Base-by-base conservation (phyloP, 2,113 vertebrate genomes). In the Ctenomys sociabilis region DNA sequence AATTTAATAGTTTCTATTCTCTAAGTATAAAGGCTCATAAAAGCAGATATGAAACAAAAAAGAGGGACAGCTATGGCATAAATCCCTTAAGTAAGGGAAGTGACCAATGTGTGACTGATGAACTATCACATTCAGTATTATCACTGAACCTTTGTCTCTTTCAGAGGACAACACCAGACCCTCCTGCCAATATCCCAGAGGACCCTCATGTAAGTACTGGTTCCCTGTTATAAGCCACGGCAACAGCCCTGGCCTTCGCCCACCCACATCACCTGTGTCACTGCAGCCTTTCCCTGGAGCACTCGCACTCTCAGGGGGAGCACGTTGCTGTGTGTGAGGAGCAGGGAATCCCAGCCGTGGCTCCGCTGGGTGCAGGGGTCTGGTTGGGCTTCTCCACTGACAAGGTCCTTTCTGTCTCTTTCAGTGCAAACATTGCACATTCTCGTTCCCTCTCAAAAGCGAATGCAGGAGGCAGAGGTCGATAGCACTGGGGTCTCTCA, bases 151-250 rank as follows among this genome's bases (percentile, higher is more conserved):
- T 83, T 96, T 93, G 82, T 93, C 57, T 86, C 37, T 93, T 94
- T 85, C 80, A 77, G 37, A 24, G n/a, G 80, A 85, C 0, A 78
- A 82, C 5, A 22, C 43, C 0, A 9, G 12, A 77, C 9, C 14
- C 64, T 78, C 10, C 7, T 2, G 8, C 54, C 37, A 30, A 40
- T 1, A 32, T 11, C 19, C 5, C 59, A 54, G 28, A 1, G 49
- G 43, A 91, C 59, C 84, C 63, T 14, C 78, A 17, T 35, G 97
- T 96, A 93, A 97, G 97, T 97, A 91, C 28, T 19, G 80, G 54
- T 24, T 54, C 28, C n/a, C 17, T 9, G 11, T 72, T 64, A 1
- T 40, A 24, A n/a, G n/a, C 72, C 59, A 19, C 8, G 5, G 52
- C n/a, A 35, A 43, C n/a, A 54, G 28, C 0, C 6, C 32, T 19